phyloP scores from a whole-genome alignment of 2,113 vertebrate genomes.

The Thamnophis sirtalis region DNA sequence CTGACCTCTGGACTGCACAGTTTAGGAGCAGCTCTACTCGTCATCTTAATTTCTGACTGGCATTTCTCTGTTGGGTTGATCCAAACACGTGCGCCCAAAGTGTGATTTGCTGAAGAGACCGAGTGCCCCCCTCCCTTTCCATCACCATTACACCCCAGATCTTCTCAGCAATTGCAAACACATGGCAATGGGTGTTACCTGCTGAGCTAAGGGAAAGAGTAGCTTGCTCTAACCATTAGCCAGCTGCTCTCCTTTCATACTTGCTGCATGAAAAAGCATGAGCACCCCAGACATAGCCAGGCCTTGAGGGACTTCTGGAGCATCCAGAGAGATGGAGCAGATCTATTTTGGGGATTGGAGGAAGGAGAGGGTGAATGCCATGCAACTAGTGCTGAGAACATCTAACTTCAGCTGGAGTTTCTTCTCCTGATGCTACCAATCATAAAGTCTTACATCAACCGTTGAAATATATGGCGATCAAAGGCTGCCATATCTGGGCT shows the following conservation, averaged over 20 bases:
- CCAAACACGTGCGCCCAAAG: background rate
- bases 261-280: background rate
- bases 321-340: background rate
- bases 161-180: background rate
- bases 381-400: background rate
- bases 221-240: background rate
- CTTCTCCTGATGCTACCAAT: background rate
- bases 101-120: background rate
- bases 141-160: background rate
- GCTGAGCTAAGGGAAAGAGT: background rate
- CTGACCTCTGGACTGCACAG: background rate
- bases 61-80: background rate
- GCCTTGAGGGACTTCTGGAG: background rate
- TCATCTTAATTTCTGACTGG: background rate
- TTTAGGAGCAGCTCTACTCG: background rate
- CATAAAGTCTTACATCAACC: background rate
- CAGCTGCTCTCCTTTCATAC: background rate
- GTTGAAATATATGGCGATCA: background rate
- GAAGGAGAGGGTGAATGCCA: background rate
- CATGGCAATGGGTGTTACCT: background rate
- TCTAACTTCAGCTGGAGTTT: background rate
- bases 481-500: background rate
- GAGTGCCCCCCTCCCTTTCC: fast-evolving
- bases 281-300: background rate
- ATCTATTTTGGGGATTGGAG: background rate